These are phyloP conservation scores for Eupithecia centaureata DNA, from an alignment of 2,888 invertebrate species.

Conservation along the genomic window DNA sequence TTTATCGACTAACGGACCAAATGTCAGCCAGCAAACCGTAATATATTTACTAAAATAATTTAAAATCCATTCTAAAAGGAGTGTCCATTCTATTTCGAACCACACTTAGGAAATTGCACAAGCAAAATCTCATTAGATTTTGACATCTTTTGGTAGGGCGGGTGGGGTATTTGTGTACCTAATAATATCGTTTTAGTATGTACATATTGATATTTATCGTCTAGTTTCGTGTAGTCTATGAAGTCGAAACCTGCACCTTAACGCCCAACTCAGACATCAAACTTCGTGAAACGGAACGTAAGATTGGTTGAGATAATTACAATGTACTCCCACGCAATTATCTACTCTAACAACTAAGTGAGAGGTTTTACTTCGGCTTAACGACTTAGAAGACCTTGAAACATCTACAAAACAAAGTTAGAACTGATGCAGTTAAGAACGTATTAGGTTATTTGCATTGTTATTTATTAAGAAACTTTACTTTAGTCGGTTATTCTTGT, in stretches of 20 bases:
- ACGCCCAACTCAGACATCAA: background rate
- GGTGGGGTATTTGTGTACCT: too few relatives aligned
- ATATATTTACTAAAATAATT: background rate
- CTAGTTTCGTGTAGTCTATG: background rate
- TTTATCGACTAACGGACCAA: background rate
- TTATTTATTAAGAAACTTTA: conserved; percentile 36
- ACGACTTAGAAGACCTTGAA: conserved; percentile 59
- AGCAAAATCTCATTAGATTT: background rate
- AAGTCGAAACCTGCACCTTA: too few relatives aligned
- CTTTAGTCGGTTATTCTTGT: background rate
- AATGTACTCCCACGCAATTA: conserved; percentile 6
- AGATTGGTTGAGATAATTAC: conserved; percentile 13
- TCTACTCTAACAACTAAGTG: background rate
- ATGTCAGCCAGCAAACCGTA: background rate
- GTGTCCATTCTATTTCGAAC: background rate
- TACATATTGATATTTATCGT: too few relatives aligned
- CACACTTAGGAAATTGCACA: background rate
- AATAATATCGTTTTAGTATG: too few relatives aligned
- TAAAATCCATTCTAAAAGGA: background rate
- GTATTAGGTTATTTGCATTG: conserved; percentile 66
- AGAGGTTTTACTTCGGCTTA: conserved; percentile 13
- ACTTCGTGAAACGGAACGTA: conserved; percentile 30
- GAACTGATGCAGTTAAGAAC: conserved; percentile 61
- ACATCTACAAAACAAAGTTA: conserved; percentile 58
- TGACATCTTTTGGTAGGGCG: background rate